These are phyloP conservation scores for Ectemnius lituratus DNA, from an alignment of 2,888 invertebrate species.

Conservation along the genomic window DNA sequence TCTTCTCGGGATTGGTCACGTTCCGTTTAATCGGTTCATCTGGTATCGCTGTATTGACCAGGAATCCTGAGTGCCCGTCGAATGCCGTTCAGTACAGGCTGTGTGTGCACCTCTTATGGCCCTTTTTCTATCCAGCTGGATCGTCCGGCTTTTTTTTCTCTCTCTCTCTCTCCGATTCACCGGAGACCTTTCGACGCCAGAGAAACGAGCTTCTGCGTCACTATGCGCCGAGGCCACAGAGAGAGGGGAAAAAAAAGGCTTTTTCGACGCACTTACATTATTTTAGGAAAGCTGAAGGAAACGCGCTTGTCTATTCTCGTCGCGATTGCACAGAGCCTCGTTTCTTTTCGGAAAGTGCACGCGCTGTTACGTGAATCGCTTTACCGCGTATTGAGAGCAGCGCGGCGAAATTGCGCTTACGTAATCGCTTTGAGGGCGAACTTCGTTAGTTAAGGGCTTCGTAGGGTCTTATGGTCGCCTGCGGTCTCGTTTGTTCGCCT, in stretches of 20 bases:
- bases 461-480: too few relatives aligned
- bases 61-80: constrained; percentile 1
- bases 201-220: background rate
- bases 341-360: too few relatives aligned
- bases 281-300: too few relatives aligned
- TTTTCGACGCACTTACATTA: too few relatives aligned
- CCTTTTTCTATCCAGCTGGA: background rate
- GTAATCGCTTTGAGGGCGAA: background rate
- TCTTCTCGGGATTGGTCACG: constrained; percentile 1
- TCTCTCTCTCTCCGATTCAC: background rate
- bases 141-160: constrained; percentile 11
- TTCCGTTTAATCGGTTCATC: constrained; percentile 6
- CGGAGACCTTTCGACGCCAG: constrained; percentile 5
- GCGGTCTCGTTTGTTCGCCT: too few relatives aligned
- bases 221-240: background rate
- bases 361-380: background rate
- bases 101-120: background rate
- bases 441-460: constrained; percentile 3
- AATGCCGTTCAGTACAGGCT: background rate
- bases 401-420: constrained; percentile 4
- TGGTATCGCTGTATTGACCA: background rate
- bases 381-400: background rate
- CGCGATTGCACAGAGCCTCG: too few relatives aligned
- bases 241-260: background rate
- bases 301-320: too few relatives aligned